Conservation (phyloP, 64 coral and sea anemone species). For the Pachyseris speciosa region DNA sequence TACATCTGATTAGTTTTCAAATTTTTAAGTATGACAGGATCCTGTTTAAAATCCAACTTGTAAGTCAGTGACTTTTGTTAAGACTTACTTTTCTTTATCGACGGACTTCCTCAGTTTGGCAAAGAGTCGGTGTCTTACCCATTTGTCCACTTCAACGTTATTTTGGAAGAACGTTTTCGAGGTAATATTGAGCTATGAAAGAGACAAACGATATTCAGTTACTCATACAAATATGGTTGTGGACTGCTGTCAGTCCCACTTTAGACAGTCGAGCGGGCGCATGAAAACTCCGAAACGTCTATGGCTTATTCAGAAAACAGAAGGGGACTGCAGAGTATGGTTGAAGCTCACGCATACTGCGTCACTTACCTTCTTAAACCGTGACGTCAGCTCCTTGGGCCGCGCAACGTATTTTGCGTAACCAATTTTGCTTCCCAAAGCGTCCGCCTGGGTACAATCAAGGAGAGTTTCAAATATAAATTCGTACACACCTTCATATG, state of each 20-base stretch:
- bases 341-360: too few relatives aligned
- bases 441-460: conserved; percentile 64
- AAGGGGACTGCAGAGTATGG: too few relatives aligned
- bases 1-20: too few relatives aligned
- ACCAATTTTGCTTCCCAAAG: conserved; percentile 89
- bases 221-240: background rate
- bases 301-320: too few relatives aligned
- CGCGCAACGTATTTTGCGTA: conserved; percentile 87
- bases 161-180: conserved; percentile 82
- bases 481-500: too few relatives aligned
- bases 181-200: conserved; percentile 69
- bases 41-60: too few relatives aligned
- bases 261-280: background rate
- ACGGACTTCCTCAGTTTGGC: conserved; percentile 89
- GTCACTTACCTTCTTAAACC: conserved; percentile 74
- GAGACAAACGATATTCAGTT: background rate
- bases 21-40: too few relatives aligned
- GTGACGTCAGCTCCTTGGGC: conserved; percentile 70
- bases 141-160: conserved; percentile 95
- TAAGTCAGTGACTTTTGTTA: background rate
- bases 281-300: too few relatives aligned
- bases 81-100: conserved; percentile 95
- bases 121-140: conserved; percentile 85
- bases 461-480: background rate
- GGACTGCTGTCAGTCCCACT: background rate